Evolutionary conservation across 2,113 vertebrate species (phyloP), one percentile per base, ranked within the genome.

Genomic region (Tretioscincus oriximinensis): DNA sequence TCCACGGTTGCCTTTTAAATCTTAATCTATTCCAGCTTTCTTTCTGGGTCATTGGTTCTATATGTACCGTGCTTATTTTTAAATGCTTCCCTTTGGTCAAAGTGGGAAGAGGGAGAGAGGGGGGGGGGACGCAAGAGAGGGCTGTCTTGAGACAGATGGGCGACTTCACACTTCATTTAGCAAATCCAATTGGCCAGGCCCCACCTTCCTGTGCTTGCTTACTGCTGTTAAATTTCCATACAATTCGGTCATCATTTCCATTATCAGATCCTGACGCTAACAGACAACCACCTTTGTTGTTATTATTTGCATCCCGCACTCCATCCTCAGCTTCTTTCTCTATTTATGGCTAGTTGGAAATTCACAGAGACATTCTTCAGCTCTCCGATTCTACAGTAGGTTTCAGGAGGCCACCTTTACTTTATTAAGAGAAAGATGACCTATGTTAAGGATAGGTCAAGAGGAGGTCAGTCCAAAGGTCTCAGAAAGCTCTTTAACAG

Each of bases 141-240:
- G 92, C 91, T 91, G 93, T 91, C 94, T 94, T 92, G 93, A 95
- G 96, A 96, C 97, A 99, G 98, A 99, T 99, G 98, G 98, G 96
- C 95, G 96, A 95, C 97, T 99, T 99, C 97, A 98, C 97, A 98
- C 97, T 97, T 96, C 98, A 98, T 98, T 99, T 98, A 97, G 98
- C 98, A 99, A 97, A 97, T 94, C 96, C 93, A 97, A 97, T 96
- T 94, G 95, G 86, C 91, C 5, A 86, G 92, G 92, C 95, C 84
- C 94, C 92, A 90, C 94, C 95, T 95, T 95, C 95, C 94, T 93
- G 93, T 94, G 91, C 88, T 95, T 93, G 94, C 95, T 96, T 95
- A 95, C 94, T 96, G 97, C 96, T 91, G 97, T 96, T 95, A 97
- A 97, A 97, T 96, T 97, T 96, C 97, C 97, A 96, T 98, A 98